Evolutionary conservation across 2,113 vertebrate species (phyloP).

Genomic region (Tursiops truncatus): DNA sequence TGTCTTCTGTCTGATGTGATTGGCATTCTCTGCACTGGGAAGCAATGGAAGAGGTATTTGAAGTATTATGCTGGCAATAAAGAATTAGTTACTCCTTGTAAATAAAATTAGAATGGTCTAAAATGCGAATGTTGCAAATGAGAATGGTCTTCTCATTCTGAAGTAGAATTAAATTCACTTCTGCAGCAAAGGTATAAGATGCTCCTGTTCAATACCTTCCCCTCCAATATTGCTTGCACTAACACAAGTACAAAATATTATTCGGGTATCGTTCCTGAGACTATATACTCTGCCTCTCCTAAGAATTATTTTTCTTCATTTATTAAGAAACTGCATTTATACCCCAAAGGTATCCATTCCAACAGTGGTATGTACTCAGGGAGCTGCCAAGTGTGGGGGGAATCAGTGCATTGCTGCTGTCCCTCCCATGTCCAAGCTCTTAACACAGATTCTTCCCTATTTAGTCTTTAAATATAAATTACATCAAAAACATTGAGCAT

Average conservation of each 20-base stretch:
- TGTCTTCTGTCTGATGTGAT: background rate
- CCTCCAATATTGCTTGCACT: background rate
- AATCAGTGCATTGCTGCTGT: background rate
- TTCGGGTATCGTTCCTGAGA: background rate
- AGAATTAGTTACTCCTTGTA: background rate
- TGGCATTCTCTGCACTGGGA: background rate
- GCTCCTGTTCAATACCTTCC: background rate
- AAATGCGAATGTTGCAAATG: background rate
- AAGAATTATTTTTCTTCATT: background rate
- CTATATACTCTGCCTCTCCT: background rate
- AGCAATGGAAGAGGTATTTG: background rate
- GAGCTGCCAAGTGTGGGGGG: background rate
- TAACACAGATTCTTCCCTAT: background rate
- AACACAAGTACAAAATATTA: background rate
- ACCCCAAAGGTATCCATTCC: background rate
- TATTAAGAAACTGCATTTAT: background rate
- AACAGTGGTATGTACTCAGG: background rate
- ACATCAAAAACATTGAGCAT: background rate
- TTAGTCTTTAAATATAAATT: background rate
- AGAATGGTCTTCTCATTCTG: background rate
- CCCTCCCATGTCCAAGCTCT: background rate
- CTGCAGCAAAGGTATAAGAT: background rate
- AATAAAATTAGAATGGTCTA: background rate
- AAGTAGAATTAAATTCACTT: slow-evolving; percentile 16
- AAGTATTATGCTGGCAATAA: slow-evolving; percentile 8